Base-by-base conservation (phyloP, 1,140 invertebrate genomes). In the Cherax destructor region DNA sequence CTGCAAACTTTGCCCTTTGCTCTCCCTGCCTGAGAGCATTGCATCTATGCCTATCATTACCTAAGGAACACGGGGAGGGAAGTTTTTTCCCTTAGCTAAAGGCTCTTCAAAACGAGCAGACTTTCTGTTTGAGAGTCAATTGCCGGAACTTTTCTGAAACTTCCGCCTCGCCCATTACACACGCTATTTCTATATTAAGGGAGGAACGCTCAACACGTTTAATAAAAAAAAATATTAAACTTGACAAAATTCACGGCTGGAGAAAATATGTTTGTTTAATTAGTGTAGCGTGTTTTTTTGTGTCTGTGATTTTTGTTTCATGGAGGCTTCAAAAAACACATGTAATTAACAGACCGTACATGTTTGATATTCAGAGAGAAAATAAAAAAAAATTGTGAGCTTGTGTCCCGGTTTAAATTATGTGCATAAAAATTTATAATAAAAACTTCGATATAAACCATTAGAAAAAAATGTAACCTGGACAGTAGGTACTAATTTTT, bases 201-300 rank as follows among this genome's bases (percentile, higher is more conserved):
- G 61, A 18, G 61, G 4, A 21, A 16, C 61, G 13, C 61, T 9
- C 3, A 65, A 65, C 11, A 65, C 18, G 18, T 65, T 65, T 21
- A 65, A 65, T 21, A 65, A 21, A 10, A 65, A 65, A 65, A 18
- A 65, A 65, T 18, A 65, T 65, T 13, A 65, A 65, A 65, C 13
- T 18, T 65, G 16, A 6, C 30, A 18, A 65, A 21, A 21, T 21
- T 65, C 5, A 21, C 5, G 61, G 18, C 61, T 21, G 18, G 69
- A 74, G 11, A 74, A 74, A 74, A 74, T 30, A 74, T 74, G 21
- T 30, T 74, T 21, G 69, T 74, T 74, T 74, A 74, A 74, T 74
- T 74, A 74, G 24, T 74, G 69, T 74, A 24, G 24, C 6, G 6
- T 24, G 69, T 10, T 74, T 74, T 21, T 65, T 65, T 65, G 18